Conservation (phyloP, 2,797 vertebrate species). For the Squalus acanthias region DNA sequence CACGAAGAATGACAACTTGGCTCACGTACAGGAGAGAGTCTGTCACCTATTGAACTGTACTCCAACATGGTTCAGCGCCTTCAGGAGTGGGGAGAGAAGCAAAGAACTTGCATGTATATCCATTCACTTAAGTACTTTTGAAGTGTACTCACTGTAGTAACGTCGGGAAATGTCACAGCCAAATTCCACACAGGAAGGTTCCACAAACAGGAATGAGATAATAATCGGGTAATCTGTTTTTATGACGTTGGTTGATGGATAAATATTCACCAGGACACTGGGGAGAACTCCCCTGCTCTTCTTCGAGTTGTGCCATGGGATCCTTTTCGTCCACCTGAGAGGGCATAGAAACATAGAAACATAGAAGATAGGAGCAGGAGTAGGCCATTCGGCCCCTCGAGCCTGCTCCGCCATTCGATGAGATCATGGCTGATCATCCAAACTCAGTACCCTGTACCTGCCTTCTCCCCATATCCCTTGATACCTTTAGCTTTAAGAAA, state of each 20-base stretch:
- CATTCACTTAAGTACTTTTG: no score
- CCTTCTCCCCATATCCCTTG: no score
- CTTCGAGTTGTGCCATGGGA: background rate
- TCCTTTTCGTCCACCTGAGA: background rate
- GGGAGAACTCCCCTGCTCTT: no score
- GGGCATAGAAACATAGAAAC: no score
- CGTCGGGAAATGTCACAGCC: no score
- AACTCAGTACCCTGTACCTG: no score
- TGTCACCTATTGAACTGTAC: background rate
- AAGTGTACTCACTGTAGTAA: background rate
- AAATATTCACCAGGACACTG: background rate
- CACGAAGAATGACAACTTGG: background rate
- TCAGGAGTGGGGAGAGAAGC: background rate
- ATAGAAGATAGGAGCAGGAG: no score
- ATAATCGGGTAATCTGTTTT: background rate
- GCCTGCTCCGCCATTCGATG: no score
- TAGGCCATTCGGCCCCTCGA: no score
- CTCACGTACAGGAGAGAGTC: background rate
- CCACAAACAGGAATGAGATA: background rate
- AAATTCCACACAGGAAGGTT: background rate
- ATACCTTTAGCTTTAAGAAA: no score
- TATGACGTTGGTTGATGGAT: background rate
- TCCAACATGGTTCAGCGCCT: background rate
- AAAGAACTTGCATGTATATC: background rate
- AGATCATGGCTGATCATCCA: no score